Evolutionary conservation across 2,113 vertebrate species (phyloP), one percentile per base, ranked within the genome.

Genomic region (Mohoua ochrocephala): DNA sequence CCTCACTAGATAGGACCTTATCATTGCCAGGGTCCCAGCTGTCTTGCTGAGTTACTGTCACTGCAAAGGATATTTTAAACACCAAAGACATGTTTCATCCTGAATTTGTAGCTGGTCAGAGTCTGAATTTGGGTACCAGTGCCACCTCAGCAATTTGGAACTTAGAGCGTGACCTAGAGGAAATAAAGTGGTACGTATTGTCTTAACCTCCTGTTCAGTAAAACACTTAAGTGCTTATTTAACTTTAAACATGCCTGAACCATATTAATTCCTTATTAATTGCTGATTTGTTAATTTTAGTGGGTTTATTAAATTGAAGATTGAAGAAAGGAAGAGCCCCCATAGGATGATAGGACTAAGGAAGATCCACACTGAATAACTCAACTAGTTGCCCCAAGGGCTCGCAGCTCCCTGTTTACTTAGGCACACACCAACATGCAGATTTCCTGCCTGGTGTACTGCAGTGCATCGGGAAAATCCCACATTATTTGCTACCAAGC

Each of bases 301-400:
- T 91, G 45, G 70, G 35, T 96, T 93, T 93, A 83, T 93, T 89
- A 93, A 96, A 93, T 61, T 74, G 81, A 76, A 94, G 78, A 77
- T 49, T 93, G 35, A 65, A 91, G 70, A 83, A 87, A 69, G 39
- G 10, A 86, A 73, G 41, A 57, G 26, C 53, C 93, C 93, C 89
- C 28, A 10, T 45, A 95, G 93, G 89, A 89, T 87, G 80, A 27
- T 3, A 91, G 74, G 86, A 41, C 59, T 84, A 3, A 54, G 45
- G 56, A 75, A 79, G 61, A 76, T 94, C 50, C 75, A 26, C 5
- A 10, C 45, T 91, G 84, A 96, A 91, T 96, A 84, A 77, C 95
- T 94, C 65, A 68, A 7, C 1, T 59, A 24, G 39, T n/a, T 89
- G 56, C 83, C 93, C 81, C 77, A 27, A 91, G 84, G 77, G 78